Percentiles rank a stretch among this genome's conserved stretches.
These are phyloP conservation scores for Drosophila hawaiiensis DNA, from an alignment of 2,888 invertebrate genomes.

Conservation along the genomic window DNA sequence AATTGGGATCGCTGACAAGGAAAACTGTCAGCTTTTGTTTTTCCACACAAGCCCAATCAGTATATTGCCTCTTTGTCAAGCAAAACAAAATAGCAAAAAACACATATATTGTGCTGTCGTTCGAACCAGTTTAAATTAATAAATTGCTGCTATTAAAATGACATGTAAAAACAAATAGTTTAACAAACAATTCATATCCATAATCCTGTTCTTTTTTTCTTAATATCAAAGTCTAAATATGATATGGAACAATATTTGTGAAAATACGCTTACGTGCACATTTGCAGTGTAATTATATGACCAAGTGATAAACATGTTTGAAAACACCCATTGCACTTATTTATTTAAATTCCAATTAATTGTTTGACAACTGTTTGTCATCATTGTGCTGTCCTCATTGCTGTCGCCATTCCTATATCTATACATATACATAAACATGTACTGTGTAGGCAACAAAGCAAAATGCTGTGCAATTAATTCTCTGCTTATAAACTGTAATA, in stretches of 20 bases:
- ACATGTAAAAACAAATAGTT: neutral
- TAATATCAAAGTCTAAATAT: neutral
- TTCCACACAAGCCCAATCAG: neutral
- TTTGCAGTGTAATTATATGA: neutral
- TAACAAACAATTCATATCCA: neutral
- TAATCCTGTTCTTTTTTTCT: no score
- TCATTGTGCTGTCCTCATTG: neutral
- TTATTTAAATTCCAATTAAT: constrained; percentile 17
- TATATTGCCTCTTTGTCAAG: neutral
- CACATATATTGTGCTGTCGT: neutral
- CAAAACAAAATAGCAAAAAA: neutral
- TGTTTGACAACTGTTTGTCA: neutral
- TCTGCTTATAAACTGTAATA: constrained; percentile 58
- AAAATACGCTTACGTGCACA: no score
- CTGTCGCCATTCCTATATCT: no score
- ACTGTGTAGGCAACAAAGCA: constrained; percentile 1
- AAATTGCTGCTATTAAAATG: neutral
- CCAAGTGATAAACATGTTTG: neutral
- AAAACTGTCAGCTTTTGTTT: neutral
- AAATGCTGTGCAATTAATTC: constrained; percentile 44
- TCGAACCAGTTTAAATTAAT: neutral
- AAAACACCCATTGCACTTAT: neutral
- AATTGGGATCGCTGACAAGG: neutral
- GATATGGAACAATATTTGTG: neutral
- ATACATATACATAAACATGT: neutral